Evolutionary conservation across 2,797 vertebrate genomes (phyloP), one percentile per base, ranked within the genome.

Genomic region (Amphiprion clarkii): DNA sequence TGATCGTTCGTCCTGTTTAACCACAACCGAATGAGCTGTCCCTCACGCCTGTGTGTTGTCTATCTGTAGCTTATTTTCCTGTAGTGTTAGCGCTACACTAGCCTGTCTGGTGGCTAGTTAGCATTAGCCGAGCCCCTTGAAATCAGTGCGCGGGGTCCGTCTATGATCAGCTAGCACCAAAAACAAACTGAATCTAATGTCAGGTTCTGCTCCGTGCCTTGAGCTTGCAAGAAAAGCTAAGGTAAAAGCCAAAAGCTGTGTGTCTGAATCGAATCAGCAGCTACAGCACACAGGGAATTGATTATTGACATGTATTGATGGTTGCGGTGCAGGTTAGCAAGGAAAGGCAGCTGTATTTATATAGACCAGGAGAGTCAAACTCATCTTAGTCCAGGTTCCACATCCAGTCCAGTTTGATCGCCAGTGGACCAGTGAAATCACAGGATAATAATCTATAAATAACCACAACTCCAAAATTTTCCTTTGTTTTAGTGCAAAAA

Each of bases 61-160:
- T 16, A 17, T 40, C 6, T 17, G n/a, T 10, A 23, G 67, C 12
- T 25, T 39, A 19, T 44, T 58, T 46, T 44, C 33, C 7, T 39
- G 4, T 17, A 60, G 52, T 55, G 56, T 66, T 2, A 44, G 52
- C 69, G 31, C 52, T 59, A n/a, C 54, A 86, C 78, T 85, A 79
- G 78, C 76, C 46, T 60, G 25, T 67, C 14, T 36, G 55, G 19
- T 71, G 51, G 72, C 74, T 59, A 65, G 58, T 60, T 90, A 89
- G 85, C 89, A 62, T 82, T 85, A 88, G 85, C 79, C 52, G 36
- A 79, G 49, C 56, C 2, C 40, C 29, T 29, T 71, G 16, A 14
- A 61, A 64, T 63, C 4, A 29, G 66, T 62, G 46, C 31, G 31
- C n/a, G 60, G 36, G 53, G 36, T 74, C 42, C 19, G 23, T 57